Conservation (phyloP, 1,140 invertebrate species). For the Micrasema longulum region DNA sequence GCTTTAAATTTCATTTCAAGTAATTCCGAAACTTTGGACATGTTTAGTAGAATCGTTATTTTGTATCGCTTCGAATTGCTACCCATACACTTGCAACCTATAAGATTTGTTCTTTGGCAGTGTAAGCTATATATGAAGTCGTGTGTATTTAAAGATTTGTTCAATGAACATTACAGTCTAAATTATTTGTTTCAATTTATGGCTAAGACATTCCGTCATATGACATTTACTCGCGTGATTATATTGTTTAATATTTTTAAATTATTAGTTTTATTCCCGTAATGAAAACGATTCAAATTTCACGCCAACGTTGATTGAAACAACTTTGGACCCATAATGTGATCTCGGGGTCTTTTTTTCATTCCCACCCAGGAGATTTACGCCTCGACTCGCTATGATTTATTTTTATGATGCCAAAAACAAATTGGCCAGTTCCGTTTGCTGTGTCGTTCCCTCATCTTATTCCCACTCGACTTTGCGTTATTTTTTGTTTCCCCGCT, state of each 20-base stretch:
- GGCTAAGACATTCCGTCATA: too few relatives aligned
- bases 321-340: conserved; percentile 18
- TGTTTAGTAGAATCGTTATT: conserved; percentile 12
- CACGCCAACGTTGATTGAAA: conserved; percentile 32
- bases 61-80: neutral
- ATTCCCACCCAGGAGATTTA: conserved; percentile 48
- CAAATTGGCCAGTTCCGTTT: conserved; percentile 53
- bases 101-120: neutral
- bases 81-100: neutral
- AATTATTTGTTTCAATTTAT: too few relatives aligned
- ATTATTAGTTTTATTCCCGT: neutral
- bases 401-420: conserved; percentile 53
- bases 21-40: neutral
- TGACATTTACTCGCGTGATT: too few relatives aligned
- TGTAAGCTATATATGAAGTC: too few relatives aligned
- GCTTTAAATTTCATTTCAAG: neutral
- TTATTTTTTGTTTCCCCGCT: conserved; percentile 34
- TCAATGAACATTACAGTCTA: too few relatives aligned
- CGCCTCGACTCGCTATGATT: conserved; percentile 48
- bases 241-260: too few relatives aligned
- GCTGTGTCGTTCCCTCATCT: conserved; percentile 36
- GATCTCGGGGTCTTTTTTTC: conserved; percentile 29
- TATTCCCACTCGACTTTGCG: conserved; percentile 30
- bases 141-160: too few relatives aligned
- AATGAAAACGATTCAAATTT: conserved; percentile 29